phyloP scores from a whole-genome alignment of 2,797 vertebrate species.

The Syngnathus acus region DNA sequence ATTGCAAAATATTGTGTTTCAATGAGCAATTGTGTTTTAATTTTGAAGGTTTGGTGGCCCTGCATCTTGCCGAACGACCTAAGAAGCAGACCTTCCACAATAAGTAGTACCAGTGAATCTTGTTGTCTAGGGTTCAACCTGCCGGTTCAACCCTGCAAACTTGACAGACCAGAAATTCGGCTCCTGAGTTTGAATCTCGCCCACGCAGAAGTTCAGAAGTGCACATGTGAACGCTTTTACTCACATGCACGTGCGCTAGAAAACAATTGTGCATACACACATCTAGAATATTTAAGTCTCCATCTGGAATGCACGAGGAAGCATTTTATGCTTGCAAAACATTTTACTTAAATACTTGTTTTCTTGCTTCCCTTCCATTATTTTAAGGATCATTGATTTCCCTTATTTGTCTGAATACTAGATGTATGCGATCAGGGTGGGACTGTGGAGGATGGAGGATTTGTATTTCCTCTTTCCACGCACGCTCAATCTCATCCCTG shows the following conservation, averaged over 20 bases:
- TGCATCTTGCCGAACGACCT: too few species aligned
- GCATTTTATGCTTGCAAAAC: conserved; percentile 14
- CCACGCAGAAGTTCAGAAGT: conserved; percentile 20
- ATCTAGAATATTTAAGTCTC: conserved; percentile 1
- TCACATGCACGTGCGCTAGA: conserved; percentile 4
- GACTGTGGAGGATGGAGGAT: conserved; percentile 50
- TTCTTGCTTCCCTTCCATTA: conserved; percentile 8
- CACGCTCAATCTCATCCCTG: neutral
- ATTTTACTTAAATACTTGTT: conserved; percentile 19
- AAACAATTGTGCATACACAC: conserved; percentile 19
- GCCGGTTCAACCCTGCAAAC: conserved; percentile 50
- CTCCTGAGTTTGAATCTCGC: conserved; percentile 24
- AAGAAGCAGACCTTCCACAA: conserved; percentile 3
- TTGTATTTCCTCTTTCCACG: conserved; percentile 15
- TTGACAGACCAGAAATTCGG: conserved; percentile 53
- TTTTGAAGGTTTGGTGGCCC: too few species aligned
- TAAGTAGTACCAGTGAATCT: conserved; percentile 40
- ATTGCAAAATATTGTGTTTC: neutral
- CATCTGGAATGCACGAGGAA: conserved; percentile 18
- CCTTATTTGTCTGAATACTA: neutral
- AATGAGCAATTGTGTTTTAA: neutral
- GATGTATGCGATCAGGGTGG: conserved; percentile 33
- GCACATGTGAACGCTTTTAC: conserved; percentile 25
- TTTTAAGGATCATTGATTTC: neutral
- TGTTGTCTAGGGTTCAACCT: neutral